These are phyloP conservation scores for Etheostoma cragini DNA, from an alignment of 2,113 vertebrate genomes.

Conservation along the genomic window DNA sequence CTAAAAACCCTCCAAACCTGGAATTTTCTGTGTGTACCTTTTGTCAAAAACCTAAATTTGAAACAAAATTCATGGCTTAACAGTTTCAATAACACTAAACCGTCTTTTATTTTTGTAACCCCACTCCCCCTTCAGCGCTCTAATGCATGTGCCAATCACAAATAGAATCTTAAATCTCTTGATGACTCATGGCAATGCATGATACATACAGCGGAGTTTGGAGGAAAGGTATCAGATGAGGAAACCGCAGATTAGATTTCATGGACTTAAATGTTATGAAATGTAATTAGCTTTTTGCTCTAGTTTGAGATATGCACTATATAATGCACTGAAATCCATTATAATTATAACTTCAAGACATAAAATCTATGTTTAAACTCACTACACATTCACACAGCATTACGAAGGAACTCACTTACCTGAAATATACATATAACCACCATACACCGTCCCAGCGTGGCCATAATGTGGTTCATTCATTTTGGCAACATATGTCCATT, in stretches of 20 bases:
- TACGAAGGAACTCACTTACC: slow-evolving; percentile 74
- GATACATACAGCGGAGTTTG: neutral
- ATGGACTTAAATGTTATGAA: neutral
- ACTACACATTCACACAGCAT: neutral
- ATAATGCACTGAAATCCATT: slow-evolving; percentile 8
- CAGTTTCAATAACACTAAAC: neutral
- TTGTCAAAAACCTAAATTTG: neutral
- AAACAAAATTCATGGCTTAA: neutral
- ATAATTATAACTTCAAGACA: slow-evolving; percentile 14
- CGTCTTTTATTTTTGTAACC: neutral
- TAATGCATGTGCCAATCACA: neutral
- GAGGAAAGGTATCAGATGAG: slow-evolving; percentile 6
- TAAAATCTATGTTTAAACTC: slow-evolving; percentile 9
- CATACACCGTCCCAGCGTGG: slow-evolving; percentile 96
- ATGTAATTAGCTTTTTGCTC: slow-evolving; percentile 8
- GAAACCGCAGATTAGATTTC: neutral
- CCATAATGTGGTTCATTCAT: slow-evolving; percentile 99
- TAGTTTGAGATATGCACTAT: slow-evolving; percentile 1
- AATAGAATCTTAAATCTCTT: neutral
- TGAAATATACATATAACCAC: slow-evolving; percentile 98
- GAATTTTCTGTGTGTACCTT: neutral
- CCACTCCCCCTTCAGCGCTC: neutral
- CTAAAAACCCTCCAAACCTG: slow-evolving; percentile 1
- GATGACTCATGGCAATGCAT: neutral
- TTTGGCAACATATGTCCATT: slow-evolving; percentile 98